Evolutionary conservation across 2,113 vertebrate species (phyloP), one percentile per base, ranked within the genome.

Genomic region (Hystrix cristata): DNA sequence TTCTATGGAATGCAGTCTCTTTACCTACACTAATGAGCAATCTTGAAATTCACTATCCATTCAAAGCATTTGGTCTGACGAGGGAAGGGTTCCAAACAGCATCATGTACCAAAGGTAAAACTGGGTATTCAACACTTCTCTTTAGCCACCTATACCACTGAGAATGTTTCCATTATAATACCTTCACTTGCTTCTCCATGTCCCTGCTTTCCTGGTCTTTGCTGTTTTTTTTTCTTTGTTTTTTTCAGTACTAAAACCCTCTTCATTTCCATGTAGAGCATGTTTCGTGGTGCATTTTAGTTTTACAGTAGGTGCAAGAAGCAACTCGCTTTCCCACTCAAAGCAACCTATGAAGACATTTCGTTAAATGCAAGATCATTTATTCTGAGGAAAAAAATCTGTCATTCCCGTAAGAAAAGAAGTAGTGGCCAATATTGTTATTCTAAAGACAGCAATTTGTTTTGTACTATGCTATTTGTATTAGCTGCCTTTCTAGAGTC

Each of bases 351-450:
- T 59, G n/a, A 78, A 53, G 3, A 57, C 46, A 65, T 34, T 92
- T 81, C 46, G 18, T 64, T 78, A 88, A 93, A 80, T 71, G 11
- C 65, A 97, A 88, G 57, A 53, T 78, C 8, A 91, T 82, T 14
- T 34, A 27, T 29, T 78, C 80, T 87, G 38, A 76, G 87, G 51
- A 90, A 18, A 92, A 92, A 94, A 87, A 23, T 34, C 48, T 64
- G 48, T 5, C 7, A 62, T 71, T 91, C 34, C 72, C 23, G 59
- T 1, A 71, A 11, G 14, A 38, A 83, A 31, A 90, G 34, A 80
- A 86, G 5, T 62, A 6, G 27, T 76, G 27, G 21, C 21, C 67
- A 94, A 48, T 59, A 72, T 62, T 67, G 34, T 72, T 53, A 15
- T 89, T 94, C 27, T 67, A 67, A 90, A 67, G 29, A 72, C 18